Base-by-base conservation (phyloP, 92 coral and sea anemone genomes). In the Heliopora coerulea region DNA sequence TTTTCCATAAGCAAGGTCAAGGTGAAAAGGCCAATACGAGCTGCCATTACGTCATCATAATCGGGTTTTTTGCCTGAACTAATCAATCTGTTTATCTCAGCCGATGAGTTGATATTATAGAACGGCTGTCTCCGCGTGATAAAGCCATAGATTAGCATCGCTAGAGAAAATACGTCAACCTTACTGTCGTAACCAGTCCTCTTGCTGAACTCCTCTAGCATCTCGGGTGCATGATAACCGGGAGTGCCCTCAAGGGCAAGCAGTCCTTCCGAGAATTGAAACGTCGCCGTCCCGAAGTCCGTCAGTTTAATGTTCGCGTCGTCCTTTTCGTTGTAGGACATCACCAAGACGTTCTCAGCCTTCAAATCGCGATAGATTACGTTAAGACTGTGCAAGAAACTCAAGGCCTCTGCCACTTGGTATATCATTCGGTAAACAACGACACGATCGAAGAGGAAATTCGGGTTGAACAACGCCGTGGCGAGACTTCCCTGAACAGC, bases 221-320 rank as follows among this genome's bases (percentile, higher is more conserved):
- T 93, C 81, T 93, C 98, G 0, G 98, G 98, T 0, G 98, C 98
- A 29, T 81, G 84, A 59, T 69, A 84, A 1, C 98, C 95, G 0
- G 72, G 72, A 10, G 98, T 80, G 5, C 98, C 98, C 29, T 86
- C 82, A 26, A 57, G 65, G 11, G 91, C 88, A 18, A 83, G 63
- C 68, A 90, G 79, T 0, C 98, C 98, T 10, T 91, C 86, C 1
- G 89, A 81, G 1, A 91, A 87, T 29, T 91, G 96, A 72, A 93
- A 93, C 72, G 91, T 90, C 6, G 98, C 98, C 0, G 98, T 93
- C 23, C 98, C 98, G 52, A 93, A 93, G 70, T 93, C 98, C 48
- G 91, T 93, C 75, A 93, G 70, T 73, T 93, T 93, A 23, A 90
- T 96, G 67, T 93, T 90, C 57, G 88, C 82, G 61, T 93, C 98